These are phyloP conservation scores for Chymomyza caudatula DNA, from an alignment of 2,888 invertebrate species.

Conservation along the genomic window DNA sequence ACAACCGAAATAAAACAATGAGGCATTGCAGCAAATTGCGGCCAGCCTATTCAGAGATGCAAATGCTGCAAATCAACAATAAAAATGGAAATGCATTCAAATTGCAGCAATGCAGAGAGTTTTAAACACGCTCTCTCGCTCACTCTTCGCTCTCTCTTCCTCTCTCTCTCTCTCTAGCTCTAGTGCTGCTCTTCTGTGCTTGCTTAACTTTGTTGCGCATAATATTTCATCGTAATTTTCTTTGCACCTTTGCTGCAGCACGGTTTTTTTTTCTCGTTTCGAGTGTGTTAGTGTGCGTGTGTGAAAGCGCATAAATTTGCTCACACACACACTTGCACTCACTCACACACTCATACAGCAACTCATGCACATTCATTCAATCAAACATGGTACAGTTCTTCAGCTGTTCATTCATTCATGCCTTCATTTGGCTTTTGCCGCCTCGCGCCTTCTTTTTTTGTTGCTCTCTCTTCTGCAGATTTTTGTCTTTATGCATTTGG, in stretches of 20 bases:
- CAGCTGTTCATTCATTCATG: constrained; percentile 52
- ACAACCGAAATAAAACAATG: not conserved
- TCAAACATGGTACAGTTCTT: constrained; percentile 53
- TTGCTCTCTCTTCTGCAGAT: constrained; percentile 24
- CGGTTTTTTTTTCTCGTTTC: constrained; percentile 11
- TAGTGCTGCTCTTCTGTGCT: constrained; percentile 20
- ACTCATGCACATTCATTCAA: constrained; percentile 57
- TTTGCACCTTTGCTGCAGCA: constrained; percentile 20
- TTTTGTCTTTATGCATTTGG: constrained; percentile 38
- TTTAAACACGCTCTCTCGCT: constrained; percentile 6
- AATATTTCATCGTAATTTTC: constrained; percentile 33
- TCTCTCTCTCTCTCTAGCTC: constrained; percentile 13
- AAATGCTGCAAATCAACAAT: constrained; percentile 57
- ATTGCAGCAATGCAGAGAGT: constrained; percentile 55
- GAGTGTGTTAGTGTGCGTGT: not conserved
- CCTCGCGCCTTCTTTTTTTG: not conserved
- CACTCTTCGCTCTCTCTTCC: not conserved
- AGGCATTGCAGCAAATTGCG: constrained; percentile 24
- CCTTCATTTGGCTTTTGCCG: constrained; percentile 39
- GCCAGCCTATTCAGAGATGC: constrained; percentile 49
- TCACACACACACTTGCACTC: constrained; percentile 24
- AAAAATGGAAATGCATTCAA: constrained; percentile 48
- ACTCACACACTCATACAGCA: constrained; percentile 38
- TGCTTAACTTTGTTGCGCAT: constrained; percentile 40
- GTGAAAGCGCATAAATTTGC: constrained; percentile 3